phyloP scores from a whole-genome alignment of 2,113 vertebrate genomes.

The Paradisaea rubra region DNA sequence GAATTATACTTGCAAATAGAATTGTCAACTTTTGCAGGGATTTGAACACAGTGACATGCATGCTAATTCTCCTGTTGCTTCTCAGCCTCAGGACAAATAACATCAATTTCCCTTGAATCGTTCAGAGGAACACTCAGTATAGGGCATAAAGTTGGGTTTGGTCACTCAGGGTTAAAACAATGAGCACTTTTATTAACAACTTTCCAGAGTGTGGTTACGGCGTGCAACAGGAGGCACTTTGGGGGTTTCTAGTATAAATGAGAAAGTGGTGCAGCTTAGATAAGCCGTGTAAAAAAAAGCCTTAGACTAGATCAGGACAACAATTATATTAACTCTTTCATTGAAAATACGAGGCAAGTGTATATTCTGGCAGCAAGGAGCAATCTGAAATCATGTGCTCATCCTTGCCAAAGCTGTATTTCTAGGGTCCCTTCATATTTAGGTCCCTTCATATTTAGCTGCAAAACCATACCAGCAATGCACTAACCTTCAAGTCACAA shows the following conservation, averaged over 20 bases:
- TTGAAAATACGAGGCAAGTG: not conserved
- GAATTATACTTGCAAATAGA: slow-evolving; percentile 62
- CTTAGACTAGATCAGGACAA: not conserved
- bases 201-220: not conserved
- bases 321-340: not conserved
- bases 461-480: not conserved
- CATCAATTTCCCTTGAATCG: not conserved
- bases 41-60: slow-evolving; percentile 19
- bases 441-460: not conserved
- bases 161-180: slow-evolving; percentile 4
- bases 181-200: not conserved
- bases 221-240: not conserved
- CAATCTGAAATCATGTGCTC: not conserved
- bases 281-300: not conserved
- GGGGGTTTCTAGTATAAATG: not conserved
- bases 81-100: slow-evolving; percentile 19
- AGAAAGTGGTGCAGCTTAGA: not conserved
- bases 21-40: slow-evolving; percentile 9
- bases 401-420: not conserved
- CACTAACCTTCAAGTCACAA: not conserved
- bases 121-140: not conserved
- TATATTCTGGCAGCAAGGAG: not conserved
- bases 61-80: slow-evolving; percentile 50
- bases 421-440: not conserved
- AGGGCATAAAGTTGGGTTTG: not conserved